phyloP scores from a whole-genome alignment of 2,113 vertebrate species.

The Seriola rivoliana region DNA sequence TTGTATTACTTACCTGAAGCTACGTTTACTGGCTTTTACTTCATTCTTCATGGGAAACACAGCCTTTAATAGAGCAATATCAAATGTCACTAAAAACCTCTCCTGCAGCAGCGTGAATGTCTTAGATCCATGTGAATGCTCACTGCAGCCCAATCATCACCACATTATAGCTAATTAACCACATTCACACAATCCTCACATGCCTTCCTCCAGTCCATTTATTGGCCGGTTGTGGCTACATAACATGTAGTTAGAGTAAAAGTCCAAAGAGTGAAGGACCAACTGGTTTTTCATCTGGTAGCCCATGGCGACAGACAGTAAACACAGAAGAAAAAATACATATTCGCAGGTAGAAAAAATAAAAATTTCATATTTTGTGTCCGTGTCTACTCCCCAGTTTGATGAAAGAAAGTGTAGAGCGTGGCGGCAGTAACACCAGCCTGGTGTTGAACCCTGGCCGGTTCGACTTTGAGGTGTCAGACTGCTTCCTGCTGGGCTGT shows the following conservation, averaged over 20 bases:
- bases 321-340: neutral
- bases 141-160: neutral
- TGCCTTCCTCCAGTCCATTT: too few relatives aligned
- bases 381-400: slow-evolving; percentile 75
- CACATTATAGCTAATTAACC: neutral
- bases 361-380: slow-evolving; percentile 11
- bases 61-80: neutral
- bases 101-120: neutral
- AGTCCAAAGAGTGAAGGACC: neutral
- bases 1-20: neutral
- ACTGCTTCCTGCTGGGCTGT: slow-evolving; percentile 96
- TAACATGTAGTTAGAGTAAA: too few relatives aligned
- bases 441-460: slow-evolving; percentile 88
- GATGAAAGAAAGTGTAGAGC: slow-evolving; percentile 88
- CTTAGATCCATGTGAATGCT: neutral
- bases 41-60: neutral
- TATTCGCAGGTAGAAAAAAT: neutral
- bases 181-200: neutral
- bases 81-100: too few relatives aligned
- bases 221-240: too few relatives aligned
- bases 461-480: slow-evolving; percentile 96
- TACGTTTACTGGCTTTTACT: neutral
- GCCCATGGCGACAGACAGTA: neutral
- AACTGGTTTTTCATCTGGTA: neutral
- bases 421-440: slow-evolving; percentile 78